Evolutionary conservation across 2,888 invertebrate species (phyloP), one percentile per base, ranked within the genome.

Genomic region (Tuberolachnus salignus): DNA sequence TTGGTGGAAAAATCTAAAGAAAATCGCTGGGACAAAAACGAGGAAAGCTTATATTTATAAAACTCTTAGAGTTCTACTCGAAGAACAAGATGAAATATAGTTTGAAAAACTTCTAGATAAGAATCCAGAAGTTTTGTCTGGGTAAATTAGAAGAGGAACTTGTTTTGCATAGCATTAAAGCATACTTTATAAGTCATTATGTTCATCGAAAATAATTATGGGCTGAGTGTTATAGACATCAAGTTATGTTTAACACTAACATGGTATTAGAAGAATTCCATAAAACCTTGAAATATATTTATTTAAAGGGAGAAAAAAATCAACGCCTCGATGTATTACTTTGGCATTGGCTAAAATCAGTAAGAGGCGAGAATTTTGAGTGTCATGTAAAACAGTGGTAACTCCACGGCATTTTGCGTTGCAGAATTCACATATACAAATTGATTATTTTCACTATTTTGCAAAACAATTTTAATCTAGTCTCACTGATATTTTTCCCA

Each of bases 141-240:
- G 34, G 46, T 0, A 73, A 69, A 51, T 64, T 81, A 23, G 44
- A 67, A 23, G 44, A 26, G 9, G 72, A 81, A 19, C 53, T 14
- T 4, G 21, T 61, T 26, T 53, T 57, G 10, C n/a, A 59, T 49
- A 66, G 46, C 10, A 80, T 80, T 61, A 49, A 42, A 9, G 6
- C 49, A 19, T 81, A 66, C 57, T 81, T 81, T 42, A 34, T 55
- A 10, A 72, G 23, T 46, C 44, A 71, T 16, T 81, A 57, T 70
- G 59, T 57, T 11, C 1, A 46, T 19, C 23, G 64, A 21, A 44
- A 53, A n/a, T 19, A 14, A 10, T 26, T 42, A 14, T 72, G 81
- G 61, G 80, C 72, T 19, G 71, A 59, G 6, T 81, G 81, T 61
- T 73, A 71, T 49, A 19, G 81, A 10, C 23, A 67, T 49, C n/a